Conservation (phyloP, 1,140 invertebrate genomes). For the Drosophila sucinea region DNA sequence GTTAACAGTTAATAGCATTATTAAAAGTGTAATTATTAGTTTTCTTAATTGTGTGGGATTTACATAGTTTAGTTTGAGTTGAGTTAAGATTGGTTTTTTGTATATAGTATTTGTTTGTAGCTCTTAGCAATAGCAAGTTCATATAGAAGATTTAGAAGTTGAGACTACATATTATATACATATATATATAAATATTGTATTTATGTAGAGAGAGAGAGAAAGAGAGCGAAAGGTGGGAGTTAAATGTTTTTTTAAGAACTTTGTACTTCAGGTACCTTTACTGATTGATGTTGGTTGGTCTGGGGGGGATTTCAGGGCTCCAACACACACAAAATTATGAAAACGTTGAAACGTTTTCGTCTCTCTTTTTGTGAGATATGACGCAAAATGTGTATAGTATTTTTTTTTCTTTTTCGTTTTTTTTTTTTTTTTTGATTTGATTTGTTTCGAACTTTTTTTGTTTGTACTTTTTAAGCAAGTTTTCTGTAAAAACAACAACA, state of each 20-base stretch:
- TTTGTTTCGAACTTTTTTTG: constrained; percentile 57
- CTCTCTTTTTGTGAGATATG: constrained; percentile 30
- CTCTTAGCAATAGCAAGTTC: constrained; percentile 33
- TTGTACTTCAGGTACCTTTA: constrained; percentile 64
- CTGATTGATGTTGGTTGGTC: constrained; percentile 54
- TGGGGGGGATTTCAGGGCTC: constrained; percentile 1
- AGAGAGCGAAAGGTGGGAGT: constrained; percentile 49
- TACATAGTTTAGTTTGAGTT: constrained; percentile 16
- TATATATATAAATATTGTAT: not conserved
- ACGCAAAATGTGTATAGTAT: constrained; percentile 38
- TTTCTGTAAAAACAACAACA: constrained; percentile 79
- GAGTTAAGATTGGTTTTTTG: constrained; percentile 7
- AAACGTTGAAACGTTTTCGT: constrained; percentile 10
- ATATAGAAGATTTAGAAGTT: constrained; percentile 35
- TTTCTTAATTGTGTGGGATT: constrained; percentile 11
- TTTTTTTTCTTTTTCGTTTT: constrained; percentile 32
- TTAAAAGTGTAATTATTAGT: constrained; percentile 8
- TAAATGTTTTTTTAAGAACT: constrained; percentile 7
- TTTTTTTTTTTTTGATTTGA: constrained; percentile 43
- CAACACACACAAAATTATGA: constrained; percentile 12
- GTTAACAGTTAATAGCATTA: constrained; percentile 2
- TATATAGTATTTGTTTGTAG: constrained; percentile 37
- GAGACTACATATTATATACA: constrained; percentile 27
- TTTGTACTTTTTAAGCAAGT: constrained; percentile 78
- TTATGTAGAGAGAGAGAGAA: constrained; percentile 34